Evolutionary conservation across 2,797 vertebrate species (phyloP), one percentile per base, ranked within the genome.

Genomic region (Erethizon dorsatum): DNA sequence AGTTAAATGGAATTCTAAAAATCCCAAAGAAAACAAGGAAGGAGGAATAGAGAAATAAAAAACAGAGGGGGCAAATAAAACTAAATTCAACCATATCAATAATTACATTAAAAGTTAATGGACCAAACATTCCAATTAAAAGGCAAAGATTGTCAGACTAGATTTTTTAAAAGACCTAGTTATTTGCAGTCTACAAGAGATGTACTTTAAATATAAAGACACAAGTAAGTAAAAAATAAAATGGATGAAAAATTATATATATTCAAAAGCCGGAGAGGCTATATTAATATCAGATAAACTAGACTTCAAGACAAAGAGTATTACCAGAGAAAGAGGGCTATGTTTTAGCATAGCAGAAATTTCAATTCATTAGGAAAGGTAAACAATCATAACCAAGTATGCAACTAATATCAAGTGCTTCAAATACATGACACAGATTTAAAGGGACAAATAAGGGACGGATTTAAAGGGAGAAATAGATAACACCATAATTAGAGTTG

Each of bases 91-190:
- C 95, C 88, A 94, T 92, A 97, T 95, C 92, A 95, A 96, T 97
- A 98, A 97, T 97, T 97, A 96, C 95, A 97, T 97, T 98, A 98
- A 98, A 97, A 96, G 92, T 97, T 96, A 97, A 97, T 97, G 94
- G 90, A 89, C 96, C 96, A 97, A 97, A 97, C 94, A 97, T 97
- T 98, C 63, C 90, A 97, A 97, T 97, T 97, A 97, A 97, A 97
- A 96, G 94, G 83, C 96, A 97, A 94, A 97, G 97, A 97, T 97
- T 96, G 85, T 97, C 78, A 94, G 83, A 95, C 90, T 56, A 92
- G 88, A 95, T 92, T 90, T 83, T 78, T 17, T n/a, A 83, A 82
- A 94, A 91, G 54, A 63, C 57, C 47, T 93, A 97, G 93, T 83
- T 96, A 95, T 94, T 97, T 96, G 87, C 92, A 97, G 90, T 95